Evolutionary conservation across 1,140 invertebrate genomes (phyloP).

Genomic region (Copidosoma floridanum): DNA sequence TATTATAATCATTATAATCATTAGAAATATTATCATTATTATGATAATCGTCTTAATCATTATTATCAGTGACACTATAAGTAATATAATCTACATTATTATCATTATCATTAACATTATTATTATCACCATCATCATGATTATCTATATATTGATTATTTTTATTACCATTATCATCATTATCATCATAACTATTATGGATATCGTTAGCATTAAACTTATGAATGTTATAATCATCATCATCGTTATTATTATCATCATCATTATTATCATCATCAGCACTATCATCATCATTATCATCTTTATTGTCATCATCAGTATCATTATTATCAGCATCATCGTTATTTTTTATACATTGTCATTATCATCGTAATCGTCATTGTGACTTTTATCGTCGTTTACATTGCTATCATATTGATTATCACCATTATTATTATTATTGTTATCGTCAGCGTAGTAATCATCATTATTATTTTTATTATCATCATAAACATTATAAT

Average conservation of each 20-base stretch:
- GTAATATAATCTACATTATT: too few species aligned
- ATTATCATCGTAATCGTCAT: background rate
- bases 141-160: background rate
- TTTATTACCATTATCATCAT: background rate
- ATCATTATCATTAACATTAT: background rate
- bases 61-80: too few species aligned
- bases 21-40: background rate
- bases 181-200: background rate
- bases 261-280: too few species aligned
- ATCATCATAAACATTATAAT: too few species aligned
- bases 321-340: background rate
- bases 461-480: too few species aligned
- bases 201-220: too few species aligned
- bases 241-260: background rate
- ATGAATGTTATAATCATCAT: too few species aligned
- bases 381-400: background rate
- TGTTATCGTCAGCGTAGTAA: too few species aligned
- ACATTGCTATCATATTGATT: background rate
- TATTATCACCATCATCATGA: background rate
- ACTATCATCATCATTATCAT: background rate
- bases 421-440: background rate
- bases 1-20: background rate
- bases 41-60: background rate
- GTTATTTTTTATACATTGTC: background rate
- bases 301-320: background rate